Evolutionary conservation across 92 coral and sea anemone genomes (phyloP), one percentile per base, ranked within the genome.

Genomic region (Porites rus): DNA sequence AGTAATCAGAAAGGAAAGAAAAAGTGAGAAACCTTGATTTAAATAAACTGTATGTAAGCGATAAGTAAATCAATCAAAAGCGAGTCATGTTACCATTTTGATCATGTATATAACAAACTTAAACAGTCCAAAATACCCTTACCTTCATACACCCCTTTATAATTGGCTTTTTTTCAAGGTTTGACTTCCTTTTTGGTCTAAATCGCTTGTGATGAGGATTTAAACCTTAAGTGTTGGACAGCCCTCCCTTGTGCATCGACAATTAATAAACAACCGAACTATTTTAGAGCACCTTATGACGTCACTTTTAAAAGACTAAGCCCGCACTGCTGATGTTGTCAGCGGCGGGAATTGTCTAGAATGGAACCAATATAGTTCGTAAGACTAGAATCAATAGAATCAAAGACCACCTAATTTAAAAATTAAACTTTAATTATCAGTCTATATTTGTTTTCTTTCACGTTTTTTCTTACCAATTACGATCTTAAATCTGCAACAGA

Each of bases 261-360:
- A 6, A 9, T 18, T 24, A 25, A 69, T 81, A n/a, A 51, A 69
- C 56, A 28, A n/a, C 46, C 4, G 66, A 81, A 38, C 13, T 24
- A 81, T 81, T 60, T 54, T 59, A 81, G 53, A 81, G 77, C 53
- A 53, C 43, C 76, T 17, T 8, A 18, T 81, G 77, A 81, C 77
- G 86, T 70, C 86, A 81, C 53, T 12, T 7, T 18, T 54, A 12
- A 7, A 24, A 21, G 22, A 24, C 5, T 38, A 61, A 70, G 86
- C 86, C 86, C 69, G 86, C 77, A 81, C 54, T 71, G 24, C 2
- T 16, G 3, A 52, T 9, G 4, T 12, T 22, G 21, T 7, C 14
- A 38, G 17, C 56, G 63, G 70, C 56, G 8, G 8, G 8, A 38
- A 38, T 38, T 3, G 46, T 38, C 46, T 4, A 38, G 46, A 38